Base-by-base conservation (phyloP, 2,797 vertebrate species). In the Champsocephalus gunnari region DNA sequence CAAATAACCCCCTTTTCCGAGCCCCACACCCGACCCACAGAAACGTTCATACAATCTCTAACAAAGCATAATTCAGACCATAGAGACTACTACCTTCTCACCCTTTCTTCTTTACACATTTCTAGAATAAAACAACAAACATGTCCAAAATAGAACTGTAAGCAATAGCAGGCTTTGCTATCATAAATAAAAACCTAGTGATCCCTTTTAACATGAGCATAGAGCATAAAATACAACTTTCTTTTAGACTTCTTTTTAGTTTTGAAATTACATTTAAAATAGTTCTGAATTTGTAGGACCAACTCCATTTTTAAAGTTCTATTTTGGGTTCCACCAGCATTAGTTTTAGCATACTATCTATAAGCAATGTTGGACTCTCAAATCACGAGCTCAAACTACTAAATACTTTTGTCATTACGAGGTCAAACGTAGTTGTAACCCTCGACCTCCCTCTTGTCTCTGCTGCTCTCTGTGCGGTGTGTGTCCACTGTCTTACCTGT, bases 401-500 rank as follows among this genome's bases (percentile, higher is more conserved):
- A 21, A 4, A 8, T 0, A n/a, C 28, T 51, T 34, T 32, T 55
- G 41, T 73, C n/a, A 50, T 70, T 12, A 5, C 57, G 2, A 63
- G 38, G 38, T 12, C 51, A 51, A 47, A 38, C 44, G 53, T 56
- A 50, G 62, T 59, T 12, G 62, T 63, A 14, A 54, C 55, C 55
- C 34, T 56, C 66, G 66, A 12, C n/a, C 38, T 77, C 14, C 38
- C 9, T 9, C 12, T 7, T 12, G 1, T 51, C 47, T 73, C 34
- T 53, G 54, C 50, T 70, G 47, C 71, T 64, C 55, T 19, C 77
- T 65, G 80, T 66, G 60, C 69, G 63, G 43, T 78, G 70, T 90
- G 73, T 86, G 89, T 83, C 85, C 82, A 88, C 89, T 79, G 82
- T 93, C 94, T 94, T 94, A 95, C 94, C 93, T 94, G 84, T 88